Base-by-base conservation (phyloP, 1,140 invertebrate genomes). In the Heliconius congener region DNA sequence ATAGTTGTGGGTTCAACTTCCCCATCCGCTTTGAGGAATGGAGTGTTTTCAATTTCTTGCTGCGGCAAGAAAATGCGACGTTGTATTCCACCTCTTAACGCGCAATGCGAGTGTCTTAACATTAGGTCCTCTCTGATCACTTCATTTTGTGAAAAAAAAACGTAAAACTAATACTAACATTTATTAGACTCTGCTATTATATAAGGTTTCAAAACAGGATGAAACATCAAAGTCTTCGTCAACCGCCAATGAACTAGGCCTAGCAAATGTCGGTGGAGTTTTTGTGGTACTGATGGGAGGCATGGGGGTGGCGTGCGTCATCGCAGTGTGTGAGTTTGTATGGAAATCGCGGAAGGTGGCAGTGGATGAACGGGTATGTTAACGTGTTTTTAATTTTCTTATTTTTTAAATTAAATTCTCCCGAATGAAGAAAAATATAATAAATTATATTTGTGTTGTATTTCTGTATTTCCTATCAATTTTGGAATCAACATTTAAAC, bases 251-350 rank as follows among this genome's bases (percentile, higher is more conserved):
- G 97, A 98, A 94, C 94, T 98, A 78, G 98, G 98, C 13, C 94
- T 99, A 82, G 98, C 98, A 16, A 99, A 99, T 90, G 98, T 99
- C 55, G 98, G 98, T 72, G 98, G 99, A 4, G 98, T 99, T 2
- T 99, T 99, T 92, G 98, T 99, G 1, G 98, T 99, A 0, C 95
- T 99, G 27, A 97, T 99, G 95, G 98, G 97, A 50, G 98, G 98
- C 13, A 98, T 98, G 97, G 97, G 97, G 11, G 96, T 98, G 30
- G 98, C 98, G 5, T 98, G 97, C 88, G 97, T 98, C 77, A 97
- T 98, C 81, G 97, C 97, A 11, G 97, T 98, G 27, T 97, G 98
- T 90, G 98, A 99, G 93, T 99, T 99, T 91, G 97, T 98, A 16
- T 99, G 98, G 98, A 98, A 99, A 94, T 98, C 97, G 71, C 95